A percentile compares a stretch with the other conserved stretches of the same genome.
phyloP scores from a whole-genome alignment of 2,888 invertebrate species.

The Perdita meconis region DNA sequence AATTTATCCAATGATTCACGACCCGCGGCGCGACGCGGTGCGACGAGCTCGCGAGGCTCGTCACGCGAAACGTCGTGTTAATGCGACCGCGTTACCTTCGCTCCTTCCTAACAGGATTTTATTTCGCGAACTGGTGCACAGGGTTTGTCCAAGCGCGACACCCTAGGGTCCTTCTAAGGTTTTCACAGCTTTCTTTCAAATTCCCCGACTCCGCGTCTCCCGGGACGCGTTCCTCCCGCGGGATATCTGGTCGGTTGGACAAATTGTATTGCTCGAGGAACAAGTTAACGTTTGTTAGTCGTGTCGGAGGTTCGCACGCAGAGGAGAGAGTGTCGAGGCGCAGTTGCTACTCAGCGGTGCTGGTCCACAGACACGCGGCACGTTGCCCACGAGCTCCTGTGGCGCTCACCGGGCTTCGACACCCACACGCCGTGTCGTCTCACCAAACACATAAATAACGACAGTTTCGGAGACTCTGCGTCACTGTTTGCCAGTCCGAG shows the following conservation, averaged over 20 bases:
- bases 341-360: constrained; percentile 35
- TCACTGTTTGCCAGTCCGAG: constrained; percentile 50
- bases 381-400: constrained; percentile 75
- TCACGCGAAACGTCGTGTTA: not conserved
- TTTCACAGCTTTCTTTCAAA: too few species aligned
- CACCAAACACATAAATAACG: constrained; percentile 81
- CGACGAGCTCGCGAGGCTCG: not conserved
- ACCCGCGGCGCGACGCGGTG: constrained; percentile 2
- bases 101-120: not conserved
- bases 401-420: constrained; percentile 83
- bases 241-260: too few species aligned
- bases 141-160: not conserved
- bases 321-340: constrained; percentile 11
- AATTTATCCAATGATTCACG: constrained; percentile 65
- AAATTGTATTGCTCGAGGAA: not conserved
- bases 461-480: constrained; percentile 59
- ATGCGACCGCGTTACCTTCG: not conserved
- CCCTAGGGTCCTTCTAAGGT: not conserved
- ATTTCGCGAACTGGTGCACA: not conserved
- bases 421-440: constrained; percentile 83
- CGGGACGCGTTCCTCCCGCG: too few species aligned
- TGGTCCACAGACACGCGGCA: constrained; percentile 60
- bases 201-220: too few species aligned
- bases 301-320: constrained; percentile 11
- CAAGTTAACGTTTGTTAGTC: not conserved